Conservation (phyloP, 2,113 vertebrate genomes). For the Hyaena hyaena region DNA sequence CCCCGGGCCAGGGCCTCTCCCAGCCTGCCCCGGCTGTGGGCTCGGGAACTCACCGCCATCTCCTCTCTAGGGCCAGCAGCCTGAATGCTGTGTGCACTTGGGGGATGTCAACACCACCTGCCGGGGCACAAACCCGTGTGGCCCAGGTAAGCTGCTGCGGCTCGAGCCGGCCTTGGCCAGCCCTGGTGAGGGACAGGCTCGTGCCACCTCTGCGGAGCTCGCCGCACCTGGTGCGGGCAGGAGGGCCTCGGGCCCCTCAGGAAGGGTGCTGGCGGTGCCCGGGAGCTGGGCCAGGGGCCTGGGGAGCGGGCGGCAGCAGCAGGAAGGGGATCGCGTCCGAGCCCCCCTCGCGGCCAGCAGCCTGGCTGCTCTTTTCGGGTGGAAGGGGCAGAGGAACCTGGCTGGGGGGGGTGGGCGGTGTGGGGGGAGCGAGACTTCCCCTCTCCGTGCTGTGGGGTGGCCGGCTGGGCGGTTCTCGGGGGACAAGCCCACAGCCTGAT, state of each 20-base stretch:
- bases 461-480: not conserved
- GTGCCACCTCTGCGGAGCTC: not conserved
- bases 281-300: not conserved
- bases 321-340: not conserved
- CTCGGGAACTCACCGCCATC: not conserved
- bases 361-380: not conserved
- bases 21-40: not conserved
- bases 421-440: not conserved
- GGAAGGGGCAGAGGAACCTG: not conserved
- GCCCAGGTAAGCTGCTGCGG: constrained; percentile 88
- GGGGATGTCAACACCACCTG: constrained; percentile 89
- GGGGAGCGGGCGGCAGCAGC: not conserved
- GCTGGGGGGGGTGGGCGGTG: no score
- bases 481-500: not conserved
- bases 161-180: not conserved
- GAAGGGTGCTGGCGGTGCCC: not conserved
- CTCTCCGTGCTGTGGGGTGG: not conserved
- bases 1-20: not conserved
- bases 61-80: constrained; percentile 74
- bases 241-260: not conserved
- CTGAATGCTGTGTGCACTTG: constrained; percentile 90
- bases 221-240: not conserved
- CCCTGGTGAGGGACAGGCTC: not conserved
- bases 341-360: not conserved
- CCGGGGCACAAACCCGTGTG: constrained; percentile 88